Base-by-base conservation (phyloP, 2,113 vertebrate genomes). In the Ochotona curzoniae region DNA sequence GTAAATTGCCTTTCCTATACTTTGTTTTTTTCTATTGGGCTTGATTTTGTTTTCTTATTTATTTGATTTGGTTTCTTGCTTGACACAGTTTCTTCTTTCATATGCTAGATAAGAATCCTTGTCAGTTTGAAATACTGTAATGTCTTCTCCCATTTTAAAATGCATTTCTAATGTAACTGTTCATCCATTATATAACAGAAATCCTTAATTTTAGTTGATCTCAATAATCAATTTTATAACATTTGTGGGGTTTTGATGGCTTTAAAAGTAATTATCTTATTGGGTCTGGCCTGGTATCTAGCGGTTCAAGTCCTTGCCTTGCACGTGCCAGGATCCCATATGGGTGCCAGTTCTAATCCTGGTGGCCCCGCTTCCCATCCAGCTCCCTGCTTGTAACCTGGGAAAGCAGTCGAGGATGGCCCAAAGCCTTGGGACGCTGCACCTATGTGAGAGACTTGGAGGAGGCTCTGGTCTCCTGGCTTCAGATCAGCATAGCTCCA, bases 11-110 rank as follows among this genome's bases (percentile, higher is more conserved):
- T 86, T 61, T 87, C 57, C 74, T 47, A 26, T 38, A 47, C 63
- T 93, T 87, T 69, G 10, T 11, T 49, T 93, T 83, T 92, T 90
- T 80, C 47, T 80, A 67, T n/a, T 54, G 28, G 73, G 25, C 49
- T 73, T 60, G 2, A 17, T 66, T 26, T 61, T 13, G 85, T 90
- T 90, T 44, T 73, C 21, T 78, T 61, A 7, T n/a, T 54, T 60
- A 23, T 30, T 74, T 32, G 44, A 64, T 57, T 60, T 38, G 11
- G 51, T 79, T 71, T 79, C 26, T 80, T 60, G 20, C 32, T 83
- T 95, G 81, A 81, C 61, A 44, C 49, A 4, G 44, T 13, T 35
- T 91, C n/a, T 75, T 91, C 30, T 3, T 71, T 7, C 35, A 23
- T 47, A 60, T 63, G 89, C 38, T 89, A 67, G 49, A 54, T 63